Percentiles rank a stretch among this genome's conserved stretches.
These are phyloP conservation scores for Rhynchophorus ferrugineus DNA, from an alignment of 1,140 invertebrate species.

Conservation along the genomic window DNA sequence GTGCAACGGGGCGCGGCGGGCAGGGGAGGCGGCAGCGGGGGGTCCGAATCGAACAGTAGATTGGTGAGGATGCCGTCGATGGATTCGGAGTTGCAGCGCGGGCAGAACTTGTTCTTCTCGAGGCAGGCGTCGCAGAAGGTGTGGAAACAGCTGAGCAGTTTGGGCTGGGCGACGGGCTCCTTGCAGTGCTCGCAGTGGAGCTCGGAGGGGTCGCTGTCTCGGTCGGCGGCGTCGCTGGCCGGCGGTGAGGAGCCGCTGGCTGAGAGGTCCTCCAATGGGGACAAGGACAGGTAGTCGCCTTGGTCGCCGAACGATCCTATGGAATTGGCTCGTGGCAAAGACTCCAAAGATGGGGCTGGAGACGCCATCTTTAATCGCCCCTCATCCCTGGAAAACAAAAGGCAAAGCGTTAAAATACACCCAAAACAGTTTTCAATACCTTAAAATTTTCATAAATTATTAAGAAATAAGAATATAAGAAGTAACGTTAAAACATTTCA, in stretches of 20 bases:
- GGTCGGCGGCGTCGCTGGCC: constrained; percentile 66
- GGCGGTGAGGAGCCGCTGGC: constrained; percentile 74
- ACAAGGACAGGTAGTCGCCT: constrained; percentile 49
- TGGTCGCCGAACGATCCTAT: constrained; percentile 73
- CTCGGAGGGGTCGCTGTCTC: constrained; percentile 43
- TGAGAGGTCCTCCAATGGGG: constrained; percentile 58
- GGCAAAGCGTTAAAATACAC: too few species aligned
- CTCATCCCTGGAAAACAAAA: constrained; percentile 52
- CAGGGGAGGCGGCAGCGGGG: constrained; percentile 27
- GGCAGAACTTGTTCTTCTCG: constrained; percentile 76
- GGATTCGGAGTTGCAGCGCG: constrained; percentile 70
- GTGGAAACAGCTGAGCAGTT: constrained; percentile 75
- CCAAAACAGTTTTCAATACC: too few species aligned
- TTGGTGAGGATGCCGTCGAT: constrained; percentile 58
- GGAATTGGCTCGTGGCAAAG: constrained; percentile 78
- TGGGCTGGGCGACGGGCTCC: constrained; percentile 64
- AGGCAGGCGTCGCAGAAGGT: constrained; percentile 74
- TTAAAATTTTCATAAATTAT: too few species aligned
- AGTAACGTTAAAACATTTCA: too few species aligned
- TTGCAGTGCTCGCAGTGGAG: constrained; percentile 75
- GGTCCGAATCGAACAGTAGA: constrained; percentile 52
- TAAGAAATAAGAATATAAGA: too few species aligned
- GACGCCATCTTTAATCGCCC: constrained; percentile 69
- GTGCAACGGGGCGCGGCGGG: constrained; percentile 61
- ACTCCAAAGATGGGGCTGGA: constrained; percentile 84